Evolutionary conservation across 2,113 vertebrate genomes (phyloP).

Genomic region (Seriola rivoliana): DNA sequence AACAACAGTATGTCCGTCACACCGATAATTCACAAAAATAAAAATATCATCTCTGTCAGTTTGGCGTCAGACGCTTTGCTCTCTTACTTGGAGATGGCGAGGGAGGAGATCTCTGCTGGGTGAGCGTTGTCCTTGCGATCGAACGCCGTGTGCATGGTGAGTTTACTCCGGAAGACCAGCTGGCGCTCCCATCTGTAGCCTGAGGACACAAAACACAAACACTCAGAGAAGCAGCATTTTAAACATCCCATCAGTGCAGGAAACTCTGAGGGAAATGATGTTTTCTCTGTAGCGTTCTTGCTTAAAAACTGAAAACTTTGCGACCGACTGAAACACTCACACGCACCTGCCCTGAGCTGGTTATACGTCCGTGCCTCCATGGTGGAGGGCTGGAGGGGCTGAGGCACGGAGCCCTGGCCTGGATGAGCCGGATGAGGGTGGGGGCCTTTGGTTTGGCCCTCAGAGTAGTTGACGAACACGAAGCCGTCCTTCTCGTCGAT

Average conservation of each 20-base stretch:
- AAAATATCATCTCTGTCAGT: background rate
- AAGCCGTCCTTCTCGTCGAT: conserved; percentile 98
- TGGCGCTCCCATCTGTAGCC: conserved; percentile 98
- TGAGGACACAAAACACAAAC: conserved; percentile 64
- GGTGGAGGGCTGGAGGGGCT: conserved; percentile 70
- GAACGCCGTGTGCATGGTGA: conserved; percentile 99
- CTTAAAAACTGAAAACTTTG: too few species aligned
- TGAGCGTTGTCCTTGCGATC: conserved; percentile 98
- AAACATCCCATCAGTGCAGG: background rate
- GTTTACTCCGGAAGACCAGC: conserved; percentile 97
- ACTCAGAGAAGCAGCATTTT: background rate
- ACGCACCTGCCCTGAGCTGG: conserved; percentile 83
- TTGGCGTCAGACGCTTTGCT: background rate
- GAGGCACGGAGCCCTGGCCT: conserved; percentile 68
- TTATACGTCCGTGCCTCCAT: conserved; percentile 79
- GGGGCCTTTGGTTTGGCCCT: conserved; percentile 86
- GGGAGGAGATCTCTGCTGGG: conserved; percentile 93
- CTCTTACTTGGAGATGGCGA: conserved; percentile 95
- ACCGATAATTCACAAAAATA: too few species aligned
- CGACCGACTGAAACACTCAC: background rate
- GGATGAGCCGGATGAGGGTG: conserved; percentile 55
- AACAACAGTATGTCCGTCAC: background rate
- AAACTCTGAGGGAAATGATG: too few species aligned
- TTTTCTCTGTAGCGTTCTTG: background rate
- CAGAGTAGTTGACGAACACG: conserved; percentile 97